Evolutionary conservation across 1,140 invertebrate species (phyloP), one percentile per base, ranked within the genome.

Genomic region (Capitella teleta): DNA sequence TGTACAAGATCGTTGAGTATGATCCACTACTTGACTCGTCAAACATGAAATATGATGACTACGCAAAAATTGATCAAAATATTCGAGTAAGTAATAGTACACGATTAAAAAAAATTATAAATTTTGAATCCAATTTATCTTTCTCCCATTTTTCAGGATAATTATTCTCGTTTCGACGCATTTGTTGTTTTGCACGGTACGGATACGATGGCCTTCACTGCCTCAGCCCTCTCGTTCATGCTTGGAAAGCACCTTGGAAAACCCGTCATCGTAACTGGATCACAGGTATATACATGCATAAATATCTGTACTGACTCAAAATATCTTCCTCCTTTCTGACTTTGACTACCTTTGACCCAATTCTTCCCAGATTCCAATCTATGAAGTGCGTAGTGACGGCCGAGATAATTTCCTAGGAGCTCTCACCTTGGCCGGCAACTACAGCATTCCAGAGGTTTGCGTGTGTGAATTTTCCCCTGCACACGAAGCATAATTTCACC

Each of bases 101-200:
- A 25, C 28, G 4, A 26, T 44, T 43, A 16, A 12, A 34, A 34
- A 12, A 34, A 34, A 12, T 34, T 21, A 47, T 44, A 45, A 14
- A 10, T 45, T 38, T 12, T 47, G 18, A 41, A 28, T 21, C 43
- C 23, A 43, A 28, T 45, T 49, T 43, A 41, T 36, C 47, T 36
- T 24, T 44, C 6, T 25, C 32, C 23, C 18, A 41, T 51, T 34
- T 56, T 57, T n/a, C 44, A 61, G 64, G 48, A 53, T 8, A 52
- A 60, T 43, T 68, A 67, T 52, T 78, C 86, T 58, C 72, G 79
- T 38, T 95, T 83, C 62, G 88, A 95, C 66, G 92, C 91, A 0
- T 98, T 98, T 66, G 87, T 98, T 0, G 79, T 98, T 2, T 77
- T 98, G 0, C 94, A 98, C 63, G 94, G 94, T 8, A 98, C 94